A percentile compares a stretch with the other conserved stretches of the same genome.
These are phyloP conservation scores for Heliconius cydno DNA, from an alignment of 2,888 invertebrate genomes.

Conservation along the genomic window DNA sequence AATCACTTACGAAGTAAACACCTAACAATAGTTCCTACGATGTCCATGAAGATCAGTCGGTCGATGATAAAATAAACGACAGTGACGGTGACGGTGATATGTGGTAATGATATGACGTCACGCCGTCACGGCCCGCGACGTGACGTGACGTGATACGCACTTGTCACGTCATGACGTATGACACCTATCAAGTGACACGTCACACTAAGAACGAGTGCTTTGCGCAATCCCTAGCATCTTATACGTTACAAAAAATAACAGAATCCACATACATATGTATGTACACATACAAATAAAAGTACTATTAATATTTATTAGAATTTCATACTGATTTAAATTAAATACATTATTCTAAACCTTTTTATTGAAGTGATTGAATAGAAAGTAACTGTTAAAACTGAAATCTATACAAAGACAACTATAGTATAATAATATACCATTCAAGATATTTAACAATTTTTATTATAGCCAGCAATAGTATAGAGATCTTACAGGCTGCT, in stretches of 20 bases:
- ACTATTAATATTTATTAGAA: not conserved
- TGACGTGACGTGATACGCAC: not conserved
- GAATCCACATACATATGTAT: not conserved
- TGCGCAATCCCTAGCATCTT: not conserved
- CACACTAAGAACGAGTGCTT: not conserved
- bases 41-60: constrained; percentile 65
- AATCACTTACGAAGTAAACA: constrained; percentile 69
- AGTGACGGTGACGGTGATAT: constrained; percentile 27
- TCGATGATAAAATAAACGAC: constrained; percentile 52
- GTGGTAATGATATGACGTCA: constrained; percentile 26
- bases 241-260: not conserved
- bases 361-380: not conserved
- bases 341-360: not conserved
- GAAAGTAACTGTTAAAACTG: not conserved
- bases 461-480: too few relatives aligned
- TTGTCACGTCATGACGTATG: not conserved
- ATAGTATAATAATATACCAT: too few relatives aligned
- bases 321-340: not conserved
- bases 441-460: too few relatives aligned
- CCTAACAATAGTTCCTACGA: constrained; percentile 56
- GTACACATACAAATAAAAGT: not conserved
- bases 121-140: not conserved
- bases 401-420: too few relatives aligned
- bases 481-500: too few relatives aligned
- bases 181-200: constrained; percentile 11